Evolutionary conservation across 2,113 vertebrate species (phyloP).

Genomic region (Apistogramma diplotaenia): DNA sequence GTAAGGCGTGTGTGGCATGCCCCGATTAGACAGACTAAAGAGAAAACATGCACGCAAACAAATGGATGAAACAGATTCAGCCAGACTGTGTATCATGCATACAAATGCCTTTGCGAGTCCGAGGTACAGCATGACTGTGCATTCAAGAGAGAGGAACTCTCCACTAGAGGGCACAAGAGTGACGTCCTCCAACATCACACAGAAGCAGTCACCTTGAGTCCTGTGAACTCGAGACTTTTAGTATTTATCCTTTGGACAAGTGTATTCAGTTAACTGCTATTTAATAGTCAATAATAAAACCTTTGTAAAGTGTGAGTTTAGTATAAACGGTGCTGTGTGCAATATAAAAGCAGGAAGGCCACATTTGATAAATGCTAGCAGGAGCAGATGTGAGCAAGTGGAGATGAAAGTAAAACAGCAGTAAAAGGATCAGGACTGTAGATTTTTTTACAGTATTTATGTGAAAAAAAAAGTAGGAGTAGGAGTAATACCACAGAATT

Average conservation of each 20-base stretch:
- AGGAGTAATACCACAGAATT: neutral
- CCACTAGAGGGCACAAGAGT: conserved; percentile 47
- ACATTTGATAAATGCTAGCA: neutral
- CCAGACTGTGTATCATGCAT: no score
- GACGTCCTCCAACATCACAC: neutral
- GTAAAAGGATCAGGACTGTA: neutral
- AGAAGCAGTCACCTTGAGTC: neutral
- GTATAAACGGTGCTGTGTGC: neutral
- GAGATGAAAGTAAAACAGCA: neutral
- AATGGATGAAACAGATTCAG: neutral
- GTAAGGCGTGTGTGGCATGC: neutral
- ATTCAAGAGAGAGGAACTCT: neutral
- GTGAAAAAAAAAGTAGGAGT: neutral
- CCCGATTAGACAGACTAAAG: neutral
- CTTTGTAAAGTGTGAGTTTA: neutral
- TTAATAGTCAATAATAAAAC: neutral
- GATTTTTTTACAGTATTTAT: neutral
- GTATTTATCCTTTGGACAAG: neutral
- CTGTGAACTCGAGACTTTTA: neutral
- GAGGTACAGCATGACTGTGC: neutral
- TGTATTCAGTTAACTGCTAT: neutral
- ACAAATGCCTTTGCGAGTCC: no score
- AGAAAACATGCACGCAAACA: neutral
- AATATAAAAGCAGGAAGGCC: neutral
- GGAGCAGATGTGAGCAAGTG: neutral